Conservation (phyloP, 2,888 invertebrate genomes). For the Laothoe populi region DNA sequence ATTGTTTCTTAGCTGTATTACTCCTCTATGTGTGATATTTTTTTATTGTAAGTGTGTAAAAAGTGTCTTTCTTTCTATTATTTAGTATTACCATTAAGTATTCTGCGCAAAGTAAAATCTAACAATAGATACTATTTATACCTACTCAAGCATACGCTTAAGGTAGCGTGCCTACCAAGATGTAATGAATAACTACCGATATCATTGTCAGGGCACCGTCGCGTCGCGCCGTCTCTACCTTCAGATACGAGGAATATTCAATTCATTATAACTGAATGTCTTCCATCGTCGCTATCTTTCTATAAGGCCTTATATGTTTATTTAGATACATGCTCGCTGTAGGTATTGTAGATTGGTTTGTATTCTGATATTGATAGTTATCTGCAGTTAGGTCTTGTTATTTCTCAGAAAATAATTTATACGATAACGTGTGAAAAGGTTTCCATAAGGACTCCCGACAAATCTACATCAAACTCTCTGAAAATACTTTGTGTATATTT, state of each 20-base stretch:
- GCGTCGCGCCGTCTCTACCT: slow-evolving; percentile 26
- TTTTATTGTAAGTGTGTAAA: too few species aligned
- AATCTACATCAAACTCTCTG: too few species aligned
- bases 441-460: too few species aligned
- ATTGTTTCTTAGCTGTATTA: too few species aligned
- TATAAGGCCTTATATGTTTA: slow-evolving; percentile 21
- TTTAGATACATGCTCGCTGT: slow-evolving; percentile 7
- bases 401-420: too few species aligned
- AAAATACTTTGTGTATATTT: too few species aligned
- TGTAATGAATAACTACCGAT: slow-evolving; percentile 29
- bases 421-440: too few species aligned
- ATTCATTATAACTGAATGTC: slow-evolving; percentile 37
- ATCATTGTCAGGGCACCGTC: slow-evolving; percentile 29
- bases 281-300: slow-evolving; percentile 27
- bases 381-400: too few species aligned
- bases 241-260: slow-evolving; percentile 41
- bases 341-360: neutral
- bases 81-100: too few species aligned
- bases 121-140: neutral
- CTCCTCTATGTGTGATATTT: too few species aligned
- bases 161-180: slow-evolving; percentile 28
- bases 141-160: slow-evolving; percentile 6
- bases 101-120: neutral
- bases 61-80: too few species aligned
- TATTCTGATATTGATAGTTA: too few species aligned